Conservation (phyloP, 2,888 invertebrate species). For the Drosophila aldrichi region DNA sequence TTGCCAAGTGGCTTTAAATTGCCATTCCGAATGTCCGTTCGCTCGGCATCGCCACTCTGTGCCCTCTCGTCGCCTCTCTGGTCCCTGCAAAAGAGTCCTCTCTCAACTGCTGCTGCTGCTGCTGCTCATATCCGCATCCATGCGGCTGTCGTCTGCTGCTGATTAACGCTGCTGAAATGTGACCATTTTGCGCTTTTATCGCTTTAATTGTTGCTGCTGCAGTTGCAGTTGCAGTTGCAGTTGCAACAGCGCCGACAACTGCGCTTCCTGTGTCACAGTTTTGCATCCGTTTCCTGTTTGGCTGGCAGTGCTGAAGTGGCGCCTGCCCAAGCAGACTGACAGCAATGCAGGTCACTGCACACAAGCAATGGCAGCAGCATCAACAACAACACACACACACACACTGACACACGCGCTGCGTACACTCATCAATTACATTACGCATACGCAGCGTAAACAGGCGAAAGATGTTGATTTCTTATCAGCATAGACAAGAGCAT, state of each 20-base stretch:
- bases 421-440: constrained; percentile 53
- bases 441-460: constrained; percentile 43
- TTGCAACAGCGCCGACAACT: constrained; percentile 23
- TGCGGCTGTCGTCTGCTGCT: constrained; percentile 56
- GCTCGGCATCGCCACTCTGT: background rate
- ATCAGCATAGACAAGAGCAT: constrained; percentile 20
- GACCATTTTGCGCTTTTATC: constrained; percentile 73
- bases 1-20: constrained; percentile 59
- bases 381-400: background rate
- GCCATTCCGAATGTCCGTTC: constrained; percentile 30
- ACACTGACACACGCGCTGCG: constrained; percentile 8
- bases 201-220: constrained; percentile 69
- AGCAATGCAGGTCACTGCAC: constrained; percentile 68
- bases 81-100: background rate
- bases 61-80: background rate
- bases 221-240: constrained; percentile 19
- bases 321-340: constrained; percentile 43
- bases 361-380: background rate
- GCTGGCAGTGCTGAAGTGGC: constrained; percentile 31
- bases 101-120: constrained; percentile 8
- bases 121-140: constrained; percentile 36
- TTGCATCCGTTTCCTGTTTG: constrained; percentile 66
- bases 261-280: constrained; percentile 76
- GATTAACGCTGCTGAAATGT: constrained; percentile 71
- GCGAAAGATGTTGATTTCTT: constrained; percentile 50